Evolutionary conservation across 2,113 vertebrate genomes (phyloP).

Genomic region (Syngnathus typhle): DNA sequence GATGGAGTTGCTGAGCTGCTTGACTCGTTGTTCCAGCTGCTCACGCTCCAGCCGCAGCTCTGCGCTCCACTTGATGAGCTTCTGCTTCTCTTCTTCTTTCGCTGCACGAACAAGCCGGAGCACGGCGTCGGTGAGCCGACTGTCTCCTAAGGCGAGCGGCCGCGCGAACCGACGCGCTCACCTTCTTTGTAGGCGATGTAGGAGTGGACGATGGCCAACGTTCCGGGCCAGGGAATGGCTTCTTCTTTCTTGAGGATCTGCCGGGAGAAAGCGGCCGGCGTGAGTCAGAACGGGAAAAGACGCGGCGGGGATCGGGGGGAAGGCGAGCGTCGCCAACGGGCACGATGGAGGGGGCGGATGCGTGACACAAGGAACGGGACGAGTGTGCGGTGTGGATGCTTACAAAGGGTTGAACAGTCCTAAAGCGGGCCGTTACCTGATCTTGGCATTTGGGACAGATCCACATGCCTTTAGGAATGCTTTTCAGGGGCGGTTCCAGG

Average conservation of each 20-base stretch:
- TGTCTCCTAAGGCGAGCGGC: not conserved
- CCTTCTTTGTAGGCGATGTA: constrained; percentile 99
- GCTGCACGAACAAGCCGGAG: constrained; percentile 61
- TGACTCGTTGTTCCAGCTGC: constrained; percentile 94
- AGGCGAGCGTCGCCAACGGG: constrained; percentile 30
- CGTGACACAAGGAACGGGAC: constrained; percentile 67
- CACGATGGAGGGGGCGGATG: constrained; percentile 62
- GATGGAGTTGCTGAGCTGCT: constrained; percentile 83
- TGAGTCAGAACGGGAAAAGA: constrained; percentile 23
- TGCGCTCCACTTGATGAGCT: constrained; percentile 94
- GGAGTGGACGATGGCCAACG: constrained; percentile 98
- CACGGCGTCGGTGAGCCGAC: not conserved
- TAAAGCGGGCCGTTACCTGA: constrained; percentile 81
- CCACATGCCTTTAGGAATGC: constrained; percentile 99
- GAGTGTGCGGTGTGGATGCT: constrained; percentile 57
- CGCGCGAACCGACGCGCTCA: constrained; percentile 40
- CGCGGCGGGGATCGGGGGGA: not conserved
- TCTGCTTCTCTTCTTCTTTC: constrained; percentile 99
- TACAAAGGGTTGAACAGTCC: constrained; percentile 73
- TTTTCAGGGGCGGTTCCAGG: constrained; percentile 98
- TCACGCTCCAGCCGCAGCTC: constrained; percentile 95
- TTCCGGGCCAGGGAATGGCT: constrained; percentile 97
- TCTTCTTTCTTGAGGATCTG: constrained; percentile 99
- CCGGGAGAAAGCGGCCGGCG: constrained; percentile 48
- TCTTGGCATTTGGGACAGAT: constrained; percentile 99